phyloP scores from a whole-genome alignment of 2,888 invertebrate genomes.

The Protonemura montana region DNA sequence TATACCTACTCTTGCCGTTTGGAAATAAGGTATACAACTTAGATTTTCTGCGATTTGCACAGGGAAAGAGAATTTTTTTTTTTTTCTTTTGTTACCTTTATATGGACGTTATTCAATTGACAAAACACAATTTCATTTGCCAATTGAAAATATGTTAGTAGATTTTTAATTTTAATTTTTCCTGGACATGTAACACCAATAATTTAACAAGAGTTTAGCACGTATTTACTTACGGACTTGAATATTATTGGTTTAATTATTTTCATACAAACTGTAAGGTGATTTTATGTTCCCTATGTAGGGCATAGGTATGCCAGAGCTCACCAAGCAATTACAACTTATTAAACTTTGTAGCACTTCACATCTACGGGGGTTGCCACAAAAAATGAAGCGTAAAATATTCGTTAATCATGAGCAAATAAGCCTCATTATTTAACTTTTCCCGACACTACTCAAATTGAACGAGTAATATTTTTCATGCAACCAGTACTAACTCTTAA shows the following conservation, averaged over 20 bases:
- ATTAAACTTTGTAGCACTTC: background rate
- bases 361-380: background rate
- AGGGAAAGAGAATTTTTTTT: background rate
- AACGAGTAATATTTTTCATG: background rate
- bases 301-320: background rate
- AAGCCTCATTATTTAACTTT: background rate
- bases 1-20: background rate
- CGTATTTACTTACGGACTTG: background rate
- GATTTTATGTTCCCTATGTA: background rate
- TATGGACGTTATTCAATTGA: too few species aligned
- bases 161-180: background rate
- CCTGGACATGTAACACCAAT: background rate
- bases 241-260: background rate
- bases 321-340: background rate
- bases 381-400: background rate
- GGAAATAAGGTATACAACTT: background rate
- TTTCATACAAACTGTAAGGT: background rate
- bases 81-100: background rate
- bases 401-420: too few species aligned
- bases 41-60: background rate
- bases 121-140: background rate
- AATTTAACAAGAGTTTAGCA: background rate
- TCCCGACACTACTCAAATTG: background rate
- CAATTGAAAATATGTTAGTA: background rate
- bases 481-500: background rate